Base-by-base conservation (phyloP, 2,113 vertebrate genomes). In the Thermophis baileyi region DNA sequence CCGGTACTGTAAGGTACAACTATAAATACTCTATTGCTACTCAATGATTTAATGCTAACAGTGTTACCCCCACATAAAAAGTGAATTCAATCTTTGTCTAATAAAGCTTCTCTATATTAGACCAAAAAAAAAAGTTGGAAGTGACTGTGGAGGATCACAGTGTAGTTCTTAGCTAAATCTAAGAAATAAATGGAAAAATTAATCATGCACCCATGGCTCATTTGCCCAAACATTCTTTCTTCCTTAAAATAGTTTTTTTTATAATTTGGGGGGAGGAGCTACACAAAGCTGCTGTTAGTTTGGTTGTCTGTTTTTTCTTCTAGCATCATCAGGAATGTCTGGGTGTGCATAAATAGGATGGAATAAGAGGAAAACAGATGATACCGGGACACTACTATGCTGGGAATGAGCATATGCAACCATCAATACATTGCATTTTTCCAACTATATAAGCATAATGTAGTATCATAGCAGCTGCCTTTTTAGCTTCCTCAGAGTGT, bases 1-100 rank as follows among this genome's bases (percentile, higher is more conserved):
- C 87, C 90, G 85, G 92, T 98, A 95, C 93, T 97, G 95, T 93
- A 97, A 97, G 97, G 98, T 98, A 93, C 91, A 93, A 40, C 46
- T 55, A 40, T 27, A 30, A 69, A 30, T 16, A 85, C n/a, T 54
- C 44, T 85, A 27, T 18, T 92, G 24, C 49, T 81, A 25, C 40
- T 18, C 9, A 53, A 27, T 92, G 20, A 85, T 49, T 86, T 60
- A 10, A 14, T 60, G 44, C 22, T 16, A 85, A 40, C 4, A 47
- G 63, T 89, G 27, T 18, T 89, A 50, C 3, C 6, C 53, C 51
- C 55, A 46, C 12, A 53, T 49, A 22, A 53, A 47, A 89, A 22
- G 46, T n/a, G 2, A 47, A 20, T 86, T 53, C 53, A 85, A 27
- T 22, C 30, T 14, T 46, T 89, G 16, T 9, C 12, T 30, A 35